phyloP scores from a whole-genome alignment of 2,888 invertebrate genomes.

The Mycogona germanica region DNA sequence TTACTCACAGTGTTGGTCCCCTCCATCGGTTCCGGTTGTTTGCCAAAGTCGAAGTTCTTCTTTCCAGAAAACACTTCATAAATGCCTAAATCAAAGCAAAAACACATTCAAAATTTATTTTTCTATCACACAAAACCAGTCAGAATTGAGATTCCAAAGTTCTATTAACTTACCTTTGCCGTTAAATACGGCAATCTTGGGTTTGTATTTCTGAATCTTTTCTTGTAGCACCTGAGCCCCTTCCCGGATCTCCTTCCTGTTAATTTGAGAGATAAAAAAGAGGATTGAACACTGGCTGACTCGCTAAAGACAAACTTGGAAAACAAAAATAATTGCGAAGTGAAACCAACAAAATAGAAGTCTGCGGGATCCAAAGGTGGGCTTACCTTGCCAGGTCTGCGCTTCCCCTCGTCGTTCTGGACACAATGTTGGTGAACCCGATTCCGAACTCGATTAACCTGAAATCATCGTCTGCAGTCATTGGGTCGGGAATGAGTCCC shows the following conservation, averaged over 20 bases:
- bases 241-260: constrained; percentile 37
- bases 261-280: constrained; percentile 17
- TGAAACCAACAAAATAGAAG: background rate
- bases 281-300: no score
- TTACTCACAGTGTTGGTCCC: constrained; percentile 82
- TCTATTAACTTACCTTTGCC: constrained; percentile 58
- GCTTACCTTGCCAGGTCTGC: constrained; percentile 84
- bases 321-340: background rate
- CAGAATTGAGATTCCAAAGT: background rate
- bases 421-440: constrained; percentile 97
- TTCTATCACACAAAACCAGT: background rate
- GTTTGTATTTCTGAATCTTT: constrained; percentile 81
- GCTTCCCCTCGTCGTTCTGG: constrained; percentile 88
- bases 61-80: constrained; percentile 96
- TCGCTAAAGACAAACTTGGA: no score
- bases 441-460: constrained; percentile 87
- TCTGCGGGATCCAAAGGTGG: no score
- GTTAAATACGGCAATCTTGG: constrained; percentile 95
- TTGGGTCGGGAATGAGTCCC: constrained; percentile 84
- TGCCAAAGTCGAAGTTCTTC: constrained; percentile 93
- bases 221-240: constrained; percentile 72
- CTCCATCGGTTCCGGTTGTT: constrained; percentile 84
- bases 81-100: no score
- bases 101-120: background rate
- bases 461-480: constrained; percentile 93